Evolutionary conservation across 2,888 invertebrate species (phyloP), one percentile per base, ranked within the genome.

Genomic region (Smittia aterrima): DNA sequence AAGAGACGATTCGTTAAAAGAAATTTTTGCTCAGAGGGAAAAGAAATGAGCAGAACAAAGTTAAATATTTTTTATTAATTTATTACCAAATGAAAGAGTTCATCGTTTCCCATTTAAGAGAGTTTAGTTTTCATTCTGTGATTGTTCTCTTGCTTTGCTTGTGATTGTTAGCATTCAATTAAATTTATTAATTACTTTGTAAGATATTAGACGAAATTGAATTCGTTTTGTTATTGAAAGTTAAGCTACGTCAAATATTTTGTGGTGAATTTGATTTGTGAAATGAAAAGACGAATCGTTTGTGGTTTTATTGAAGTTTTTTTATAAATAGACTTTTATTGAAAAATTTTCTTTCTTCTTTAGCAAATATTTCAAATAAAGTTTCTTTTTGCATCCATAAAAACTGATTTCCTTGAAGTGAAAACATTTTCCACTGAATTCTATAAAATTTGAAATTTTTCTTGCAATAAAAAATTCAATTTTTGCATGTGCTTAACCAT

Each of bases 391-490:
- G 13, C 47, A 47, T 47, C 47, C 47, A 47, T 47, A 47, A 47
- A 32, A 47, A 47, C 16, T 47, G 47, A n/a, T 47, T 3, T 47
- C 11, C 16, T 2, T n/a, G 47, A 47, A 6, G 13, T 47, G 78
- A 78, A 79, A 79, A 79, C 78, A 78, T 75, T 79, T 77, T 75
- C 75, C 76, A 76, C 73, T 66, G 74, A 75, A 75, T 75, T 76
- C 78, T 77, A 77, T 77, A 77, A 79, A 32, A 67, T 11, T 77
- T 79, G 74, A 75, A 64, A 64, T 13, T 64, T 64, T 64, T n/a
- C n/a, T n/a, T n/a, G n/a, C n/a, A 13, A 75, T 77, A 76, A 77
- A 25, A 64, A 16, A 64, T 64, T 16, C 38, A 38, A 7, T 38
- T 38, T 38, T 38, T 11, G 4, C 38, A 7, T 38, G n/a, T 47